Evolutionary conservation across 2,888 invertebrate genomes (phyloP), one percentile per base, ranked within the genome.

Genomic region (Julus scanicus): DNA sequence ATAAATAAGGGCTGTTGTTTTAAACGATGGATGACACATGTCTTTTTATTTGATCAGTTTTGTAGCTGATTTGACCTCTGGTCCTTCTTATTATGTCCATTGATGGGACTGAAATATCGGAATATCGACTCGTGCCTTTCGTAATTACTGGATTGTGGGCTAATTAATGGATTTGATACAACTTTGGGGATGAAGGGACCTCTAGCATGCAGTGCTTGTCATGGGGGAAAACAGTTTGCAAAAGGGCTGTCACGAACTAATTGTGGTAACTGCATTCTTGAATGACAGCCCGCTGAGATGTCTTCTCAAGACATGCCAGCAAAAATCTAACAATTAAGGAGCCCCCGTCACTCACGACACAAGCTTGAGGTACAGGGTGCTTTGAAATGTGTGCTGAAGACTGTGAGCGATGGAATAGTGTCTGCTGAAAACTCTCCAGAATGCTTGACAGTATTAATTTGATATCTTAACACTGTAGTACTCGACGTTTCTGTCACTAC

Each of bases 71-170:
- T 53, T 17, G 53, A 53, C 53, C 53, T 53, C 17, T 53, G 53
- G 17, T 53, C 53, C 63, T 6, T 63, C n/a, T n/a, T n/a, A 11
- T 17, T 8, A 20, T 63, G 17, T 63, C n/a, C 63, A 63, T 3
- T 53, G 53, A 0, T 63, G 5, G n/a, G 63, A 5, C 6, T 17
- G n/a, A 17, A 63, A 63, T 63, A n/a, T 63, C 63, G 63, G 63
- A 63, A 63, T 63, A 63, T 63, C 63, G 63, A 63, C 63, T 63
- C 63, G 63, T 63, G 63, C 63, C 63, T 63, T 63, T 63, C 63
- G 63, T 63, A 63, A 63, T 63, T 63, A 20, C 63, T 63, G 63
- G 63, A 63, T 63, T n/a, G 63, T 15, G 63, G 63, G 63, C 63
- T n/a, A 63, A 63, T 63, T 63, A 63, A 63, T 63, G 63, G 63